Percentiles rank a stretch among this genome's conserved stretches.
phyloP scores from a whole-genome alignment of 2,113 vertebrate species.

The Gymnogyps californianus region DNA sequence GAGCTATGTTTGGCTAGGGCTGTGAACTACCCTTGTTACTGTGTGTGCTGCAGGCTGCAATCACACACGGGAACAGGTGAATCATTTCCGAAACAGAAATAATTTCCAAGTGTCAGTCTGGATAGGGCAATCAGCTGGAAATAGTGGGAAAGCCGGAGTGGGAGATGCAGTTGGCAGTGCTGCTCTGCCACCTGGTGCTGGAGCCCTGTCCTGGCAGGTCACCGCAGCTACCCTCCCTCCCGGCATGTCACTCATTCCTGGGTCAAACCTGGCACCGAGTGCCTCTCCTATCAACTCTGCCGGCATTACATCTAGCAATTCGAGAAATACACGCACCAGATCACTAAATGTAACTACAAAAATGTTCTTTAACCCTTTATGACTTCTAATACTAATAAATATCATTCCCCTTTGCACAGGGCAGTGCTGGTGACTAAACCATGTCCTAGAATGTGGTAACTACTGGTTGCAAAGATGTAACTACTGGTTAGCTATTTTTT shows the following conservation, averaged over 20 bases:
- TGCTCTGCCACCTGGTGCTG: constrained; percentile 38
- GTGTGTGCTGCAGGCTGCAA: neutral
- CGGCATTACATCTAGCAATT: fast-evolving
- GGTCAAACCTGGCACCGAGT: fast-evolving
- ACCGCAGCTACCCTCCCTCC: fast-evolving
- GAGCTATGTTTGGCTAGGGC: neutral
- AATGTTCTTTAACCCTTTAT: neutral
- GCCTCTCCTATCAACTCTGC: neutral
- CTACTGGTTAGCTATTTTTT: neutral
- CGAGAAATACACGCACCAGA: fast-evolving
- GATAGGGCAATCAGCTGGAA: fast-evolving
- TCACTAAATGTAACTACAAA: fast-evolving
- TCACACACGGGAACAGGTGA: neutral
- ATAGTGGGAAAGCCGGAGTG: fast-evolving
- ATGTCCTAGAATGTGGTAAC: neutral
- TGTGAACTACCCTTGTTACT: neutral
- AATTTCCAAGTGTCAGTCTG: fast-evolving
- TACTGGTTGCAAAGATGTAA: neutral
- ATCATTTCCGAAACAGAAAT: neutral
- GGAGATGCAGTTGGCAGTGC: neutral
- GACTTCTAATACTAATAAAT: neutral
- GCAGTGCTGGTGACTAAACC: neutral
- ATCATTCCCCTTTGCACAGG: neutral
- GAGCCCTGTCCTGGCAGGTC: neutral
- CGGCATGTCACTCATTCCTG: fast-evolving